Evolutionary conservation across 2,888 invertebrate species (phyloP).

Genomic region (Temnothorax unifasciatus): DNA sequence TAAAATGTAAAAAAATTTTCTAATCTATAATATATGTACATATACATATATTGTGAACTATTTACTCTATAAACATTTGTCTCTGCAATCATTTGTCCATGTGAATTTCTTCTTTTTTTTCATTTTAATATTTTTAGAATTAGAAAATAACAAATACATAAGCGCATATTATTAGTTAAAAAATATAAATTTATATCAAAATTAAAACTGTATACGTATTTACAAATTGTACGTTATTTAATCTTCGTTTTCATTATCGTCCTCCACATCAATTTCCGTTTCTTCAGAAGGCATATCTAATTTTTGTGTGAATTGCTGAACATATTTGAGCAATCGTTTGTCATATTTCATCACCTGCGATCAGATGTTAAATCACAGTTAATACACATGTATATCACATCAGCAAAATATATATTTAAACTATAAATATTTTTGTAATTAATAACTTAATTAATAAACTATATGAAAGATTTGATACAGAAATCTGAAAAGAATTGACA

Average conservation of each 20-base stretch:
- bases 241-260: slow-evolving; percentile 51
- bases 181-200: background rate
- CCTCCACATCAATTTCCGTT: background rate
- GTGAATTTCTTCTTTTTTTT: no score
- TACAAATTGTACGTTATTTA: background rate
- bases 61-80: background rate
- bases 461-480: background rate
- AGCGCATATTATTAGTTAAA: background rate
- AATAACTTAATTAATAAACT: no score
- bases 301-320: slow-evolving; percentile 74
- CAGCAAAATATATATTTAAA: no score
- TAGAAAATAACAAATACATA: background rate
- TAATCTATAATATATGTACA: background rate
- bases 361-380: slow-evolving; percentile 40
- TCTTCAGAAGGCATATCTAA: slow-evolving; percentile 52
- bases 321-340: slow-evolving; percentile 69
- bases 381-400: background rate
- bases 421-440: no score
- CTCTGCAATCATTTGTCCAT: background rate
- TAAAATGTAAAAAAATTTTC: background rate
- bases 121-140: no score
- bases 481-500: slow-evolving; percentile 35
- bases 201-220: background rate
- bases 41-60: background rate
- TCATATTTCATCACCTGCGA: slow-evolving; percentile 69